Evolutionary conservation across 1,140 invertebrate genomes (phyloP), one percentile per base, ranked within the genome.

Genomic region (Cydia fagiglandana): DNA sequence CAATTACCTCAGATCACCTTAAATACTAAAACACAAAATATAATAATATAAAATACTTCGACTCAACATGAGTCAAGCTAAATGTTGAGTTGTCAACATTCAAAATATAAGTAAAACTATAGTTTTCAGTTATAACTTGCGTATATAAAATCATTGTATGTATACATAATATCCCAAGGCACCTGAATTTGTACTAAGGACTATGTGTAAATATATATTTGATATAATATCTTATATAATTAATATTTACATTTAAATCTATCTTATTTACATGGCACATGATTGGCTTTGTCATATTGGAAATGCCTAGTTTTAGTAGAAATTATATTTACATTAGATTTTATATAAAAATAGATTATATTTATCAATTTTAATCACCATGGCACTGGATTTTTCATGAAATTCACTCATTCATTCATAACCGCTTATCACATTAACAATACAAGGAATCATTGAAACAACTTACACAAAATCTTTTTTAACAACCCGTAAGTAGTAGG

Each of bases 41-140:
- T 83, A 41, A 41, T 41, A 41, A 83, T 85, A 81, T 73, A 81
- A 81, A 80, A 83, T 79, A 79, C 76, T 77, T 78, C 68, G 85
- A 84, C 88, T 91, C 88, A 90, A 90, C 87, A 89, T 91, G 88
- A 91, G 88, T 73, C 87, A 85, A 73, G 77, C 77, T 78, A 81
- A 75, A 85, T 79, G 88, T 91, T 79, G 87, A 88, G 87, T 75
- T 75, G 78, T 86, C 87, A 91, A 90, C 87, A 80, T 73, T 76
- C 77, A 76, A 77, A 78, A 64, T 74, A 28, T 75, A 70, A 77
- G 61, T 77, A 56, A 73, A 80, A 80, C 50, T 78, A 82, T 79
- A 79, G 77, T 81, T 78, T 79, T 75, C 47, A 68, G 75, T 70
- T 47, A 75, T 24, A 75, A 75, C 53, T 61, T 70, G n/a, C 30